These are phyloP conservation scores for Drosophila infuscata DNA, from an alignment of 2,888 invertebrate species.

Conservation along the genomic window DNA sequence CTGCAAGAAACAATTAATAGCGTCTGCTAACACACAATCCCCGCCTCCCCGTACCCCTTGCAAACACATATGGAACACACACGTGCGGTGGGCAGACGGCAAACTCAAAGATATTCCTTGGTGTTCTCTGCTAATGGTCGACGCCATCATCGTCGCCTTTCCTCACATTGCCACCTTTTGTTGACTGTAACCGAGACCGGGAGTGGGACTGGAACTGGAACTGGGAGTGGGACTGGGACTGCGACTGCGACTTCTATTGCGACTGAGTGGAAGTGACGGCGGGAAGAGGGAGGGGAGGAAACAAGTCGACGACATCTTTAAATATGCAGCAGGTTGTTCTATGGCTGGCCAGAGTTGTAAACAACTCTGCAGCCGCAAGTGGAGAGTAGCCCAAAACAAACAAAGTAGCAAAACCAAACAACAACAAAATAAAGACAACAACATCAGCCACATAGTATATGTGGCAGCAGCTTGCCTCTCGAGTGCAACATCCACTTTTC, in stretches of 20 bases:
- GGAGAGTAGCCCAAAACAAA: conserved; percentile 70
- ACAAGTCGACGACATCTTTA: conserved; percentile 74
- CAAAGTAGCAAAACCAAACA: conserved; percentile 40
- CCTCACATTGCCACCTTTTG: conserved; percentile 66
- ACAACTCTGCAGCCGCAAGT: conserved; percentile 73
- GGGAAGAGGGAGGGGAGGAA: conserved; percentile 3
- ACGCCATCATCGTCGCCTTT: conserved; percentile 23
- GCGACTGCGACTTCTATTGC: neutral
- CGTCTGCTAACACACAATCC: conserved; percentile 61
- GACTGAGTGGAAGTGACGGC: neutral
- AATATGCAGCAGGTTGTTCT: conserved; percentile 72
- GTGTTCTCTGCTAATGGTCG: conserved; percentile 62
- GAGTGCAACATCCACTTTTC: conserved; percentile 61
- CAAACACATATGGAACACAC: conserved; percentile 19
- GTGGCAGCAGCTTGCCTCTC: conserved; percentile 45
- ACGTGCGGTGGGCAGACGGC: conserved; percentile 42
- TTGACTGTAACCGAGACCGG: conserved; percentile 47
- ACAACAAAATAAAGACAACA: conserved; percentile 23
- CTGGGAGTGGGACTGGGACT: neutral
- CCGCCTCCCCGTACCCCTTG: conserved; percentile 3
- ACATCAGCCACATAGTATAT: conserved; percentile 39
- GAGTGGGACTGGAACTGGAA: neutral
- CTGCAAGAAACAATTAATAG: conserved; percentile 75
- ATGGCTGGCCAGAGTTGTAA: conserved; percentile 54
- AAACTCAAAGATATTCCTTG: conserved; percentile 59